Conservation (phyloP, 2,797 vertebrate species). For the Poecilia gillii region DNA sequence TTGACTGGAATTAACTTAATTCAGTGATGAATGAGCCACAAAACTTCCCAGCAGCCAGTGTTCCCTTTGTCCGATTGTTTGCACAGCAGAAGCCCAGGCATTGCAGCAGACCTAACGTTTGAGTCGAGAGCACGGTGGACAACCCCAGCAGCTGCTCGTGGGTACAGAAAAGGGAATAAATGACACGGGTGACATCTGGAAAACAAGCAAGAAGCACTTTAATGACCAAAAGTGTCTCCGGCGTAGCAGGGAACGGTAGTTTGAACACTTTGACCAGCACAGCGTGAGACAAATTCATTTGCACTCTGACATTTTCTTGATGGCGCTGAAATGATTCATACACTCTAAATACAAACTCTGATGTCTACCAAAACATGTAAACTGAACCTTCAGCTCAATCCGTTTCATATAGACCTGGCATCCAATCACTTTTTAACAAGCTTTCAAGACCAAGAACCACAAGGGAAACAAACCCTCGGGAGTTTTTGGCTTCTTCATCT, state of each 20-base stretch:
- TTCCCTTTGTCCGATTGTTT: slow-evolving; percentile 60
- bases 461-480: not conserved
- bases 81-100: slow-evolving; percentile 33
- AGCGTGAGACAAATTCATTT: slow-evolving; percentile 2
- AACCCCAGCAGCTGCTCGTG: slow-evolving; percentile 50
- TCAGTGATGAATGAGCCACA: slow-evolving; percentile 64
- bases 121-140: slow-evolving; percentile 33
- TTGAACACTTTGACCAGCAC: not conserved
- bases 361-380: not conserved
- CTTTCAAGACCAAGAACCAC: not conserved
- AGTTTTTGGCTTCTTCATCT: not conserved
- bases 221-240: not conserved
- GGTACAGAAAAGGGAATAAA: slow-evolving; percentile 39
- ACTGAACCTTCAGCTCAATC: not conserved
- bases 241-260: not conserved
- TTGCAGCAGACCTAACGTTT: slow-evolving; percentile 50
- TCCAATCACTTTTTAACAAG: slow-evolving; percentile 18
- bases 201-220: slow-evolving; percentile 13
- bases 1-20: slow-evolving; percentile 65
- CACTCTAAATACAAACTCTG: not conserved
- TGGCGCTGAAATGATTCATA: slow-evolving; percentile 24
- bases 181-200: slow-evolving; percentile 17
- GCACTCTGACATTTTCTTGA: slow-evolving; percentile 12
- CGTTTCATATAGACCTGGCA: slow-evolving; percentile 5
- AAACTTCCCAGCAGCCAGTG: slow-evolving; percentile 58